Evolutionary conservation across 2,888 invertebrate species (phyloP).

Genomic region (Rhyacophila evoluta): DNA sequence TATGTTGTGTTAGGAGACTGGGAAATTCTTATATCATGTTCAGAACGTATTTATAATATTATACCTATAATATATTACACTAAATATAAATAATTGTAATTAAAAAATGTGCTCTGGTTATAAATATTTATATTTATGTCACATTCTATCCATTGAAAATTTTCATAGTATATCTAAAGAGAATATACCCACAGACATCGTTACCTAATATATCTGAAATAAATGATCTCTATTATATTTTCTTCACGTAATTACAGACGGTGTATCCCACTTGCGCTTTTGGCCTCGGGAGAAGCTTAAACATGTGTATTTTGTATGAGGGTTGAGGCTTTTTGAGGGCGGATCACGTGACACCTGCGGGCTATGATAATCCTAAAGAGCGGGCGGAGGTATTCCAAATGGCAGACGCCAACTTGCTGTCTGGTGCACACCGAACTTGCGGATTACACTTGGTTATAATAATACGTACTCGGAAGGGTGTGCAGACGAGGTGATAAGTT

Average conservation of each 20-base stretch:
- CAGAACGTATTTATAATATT: too few species aligned
- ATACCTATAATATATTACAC: too few species aligned
- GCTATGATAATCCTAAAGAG: not conserved
- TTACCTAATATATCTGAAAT: not conserved
- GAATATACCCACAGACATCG: not conserved
- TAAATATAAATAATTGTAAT: too few species aligned
- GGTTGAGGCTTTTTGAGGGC: not conserved
- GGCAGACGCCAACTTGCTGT: slow-evolving; percentile 2
- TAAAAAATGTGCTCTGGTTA: too few species aligned
- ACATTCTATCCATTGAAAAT: too few species aligned
- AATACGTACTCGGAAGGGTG: not conserved
- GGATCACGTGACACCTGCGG: slow-evolving; percentile 15
- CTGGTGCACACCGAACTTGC: not conserved
- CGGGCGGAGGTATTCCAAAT: not conserved
- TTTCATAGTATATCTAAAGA: too few species aligned
- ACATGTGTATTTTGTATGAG: not conserved
- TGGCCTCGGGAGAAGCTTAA: not conserved
- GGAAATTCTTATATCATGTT: too few species aligned
- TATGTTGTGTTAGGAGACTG: too few species aligned
- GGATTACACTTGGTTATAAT: slow-evolving; percentile 1
- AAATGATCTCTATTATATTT: slow-evolving; percentile 11
- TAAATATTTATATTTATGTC: too few species aligned
- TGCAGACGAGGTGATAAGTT: not conserved
- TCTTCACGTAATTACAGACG: not conserved
- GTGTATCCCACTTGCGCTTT: not conserved